Base-by-base conservation (phyloP, 30 jellyfish, hydroid and myxozoan genomes). In the Haliclystus octoradiatus region DNA sequence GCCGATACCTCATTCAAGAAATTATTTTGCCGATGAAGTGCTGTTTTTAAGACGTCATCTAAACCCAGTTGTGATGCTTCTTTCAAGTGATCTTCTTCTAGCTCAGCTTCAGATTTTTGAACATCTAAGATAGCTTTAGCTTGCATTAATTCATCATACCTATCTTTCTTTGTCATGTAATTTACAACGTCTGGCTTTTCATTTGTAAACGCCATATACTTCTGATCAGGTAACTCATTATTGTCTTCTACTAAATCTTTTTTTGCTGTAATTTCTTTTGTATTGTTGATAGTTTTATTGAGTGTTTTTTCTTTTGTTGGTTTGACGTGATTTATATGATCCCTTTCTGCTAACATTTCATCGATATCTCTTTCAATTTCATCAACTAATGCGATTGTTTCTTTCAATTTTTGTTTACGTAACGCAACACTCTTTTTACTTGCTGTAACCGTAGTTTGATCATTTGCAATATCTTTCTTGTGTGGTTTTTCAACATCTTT, bases 31-130 rank as follows among this genome's bases (percentile, higher is more conserved):
- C 92, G 69, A 12, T 32, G 82, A 82, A 79, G 70, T 23, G 92
- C 70, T 15, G 62, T 24, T 50, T 79, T 63, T 62, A 79, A 50
- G 19, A 79, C 63, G 25, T 69, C 69, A 63, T 66, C 49, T 71
- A 79, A 52, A 7, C 82, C 28, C 25, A 31, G 30, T 9, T 80
- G 70, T 74, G 70, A 78, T 24, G 73, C 64, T 28, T 82, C 76
- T 46, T 82, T 82, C 31, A 82, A 84, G 29, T 80, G 53, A 68
- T 68, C 66, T 13, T 70, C 29, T 1, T 84, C 94, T 12, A 70
- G 66, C 46, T 82, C 84, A 34, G 94, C 87, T 69, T 82, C 94
- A 33, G 15, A 67, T 32, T 73, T 82, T 74, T 82, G 94, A 70
- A 82, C 49, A 29, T 82, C 75, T 51, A 82, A 50, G 19, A 82